Percentiles rank a stretch among this genome's conserved stretches.
Conservation (phyloP, 2,113 vertebrate genomes). For the Ammospiza nelsoni region DNA sequence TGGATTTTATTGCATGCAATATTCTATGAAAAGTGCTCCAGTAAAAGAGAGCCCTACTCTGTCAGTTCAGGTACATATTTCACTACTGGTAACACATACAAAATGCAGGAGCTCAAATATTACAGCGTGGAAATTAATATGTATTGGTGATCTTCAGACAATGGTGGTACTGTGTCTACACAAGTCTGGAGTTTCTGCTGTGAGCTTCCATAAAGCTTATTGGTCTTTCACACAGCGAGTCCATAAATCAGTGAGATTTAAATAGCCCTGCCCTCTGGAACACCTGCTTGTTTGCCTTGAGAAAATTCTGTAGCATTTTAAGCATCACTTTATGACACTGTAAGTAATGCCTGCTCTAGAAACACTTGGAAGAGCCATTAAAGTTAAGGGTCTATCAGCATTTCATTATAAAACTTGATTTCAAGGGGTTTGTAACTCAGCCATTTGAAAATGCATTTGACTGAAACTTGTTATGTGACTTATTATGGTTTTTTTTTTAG, state of each 20-base stretch:
- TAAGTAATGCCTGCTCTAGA: slow-evolving; percentile 68
- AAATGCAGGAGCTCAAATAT: slow-evolving; percentile 22
- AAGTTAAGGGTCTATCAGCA: slow-evolving; percentile 75
- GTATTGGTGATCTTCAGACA: slow-evolving; percentile 31
- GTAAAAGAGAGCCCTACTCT: slow-evolving; percentile 14
- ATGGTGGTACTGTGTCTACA: slow-evolving; percentile 34
- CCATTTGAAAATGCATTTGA: slow-evolving; percentile 46
- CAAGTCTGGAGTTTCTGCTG: slow-evolving; percentile 31
- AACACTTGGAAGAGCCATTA: slow-evolving; percentile 73
- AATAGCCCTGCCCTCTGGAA: slow-evolving; percentile 67
- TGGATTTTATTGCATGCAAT: slow-evolving; percentile 40
- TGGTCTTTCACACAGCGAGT: slow-evolving; percentile 30
- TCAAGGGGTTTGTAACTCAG: slow-evolving; percentile 64
- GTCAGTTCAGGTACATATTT: slow-evolving; percentile 10
- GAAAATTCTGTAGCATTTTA: slow-evolving; percentile 73
- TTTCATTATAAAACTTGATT: slow-evolving; percentile 75
- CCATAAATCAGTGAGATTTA: slow-evolving; percentile 67
- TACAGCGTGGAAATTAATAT: slow-evolving; percentile 34
- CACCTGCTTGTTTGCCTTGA: slow-evolving; percentile 73
- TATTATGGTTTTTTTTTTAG: background rate
- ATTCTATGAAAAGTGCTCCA: slow-evolving; percentile 19
- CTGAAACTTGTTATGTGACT: slow-evolving; percentile 19
- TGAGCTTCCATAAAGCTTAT: slow-evolving; percentile 55
- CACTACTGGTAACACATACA: background rate
- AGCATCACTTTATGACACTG: slow-evolving; percentile 62